Evolutionary conservation across 2,113 vertebrate species (phyloP).

Genomic region (Ammodytes dubius): DNA sequence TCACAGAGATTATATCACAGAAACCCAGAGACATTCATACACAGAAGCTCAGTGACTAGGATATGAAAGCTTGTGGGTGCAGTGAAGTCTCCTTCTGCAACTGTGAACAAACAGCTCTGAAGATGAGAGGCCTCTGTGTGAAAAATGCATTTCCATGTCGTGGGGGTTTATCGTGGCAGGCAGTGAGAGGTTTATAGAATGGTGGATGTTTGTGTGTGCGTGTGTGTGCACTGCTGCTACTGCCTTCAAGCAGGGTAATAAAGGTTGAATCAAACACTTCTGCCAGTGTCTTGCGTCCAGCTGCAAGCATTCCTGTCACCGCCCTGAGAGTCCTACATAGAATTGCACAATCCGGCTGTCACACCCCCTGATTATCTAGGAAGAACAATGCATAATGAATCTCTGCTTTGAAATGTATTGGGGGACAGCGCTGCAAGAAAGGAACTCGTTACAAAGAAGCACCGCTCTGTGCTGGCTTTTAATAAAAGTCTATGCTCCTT

Average conservation of each 20-base stretch:
- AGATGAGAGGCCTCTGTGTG: conserved; percentile 73
- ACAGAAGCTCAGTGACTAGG: conserved; percentile 37
- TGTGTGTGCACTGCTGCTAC: conserved; percentile 34
- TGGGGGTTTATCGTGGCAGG: conserved; percentile 70
- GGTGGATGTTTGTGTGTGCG: conserved; percentile 40
- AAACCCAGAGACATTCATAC: conserved; percentile 56
- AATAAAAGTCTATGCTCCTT: conserved; percentile 12
- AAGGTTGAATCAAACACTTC: conserved; percentile 80
- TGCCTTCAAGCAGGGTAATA: conserved; percentile 53
- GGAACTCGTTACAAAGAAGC: conserved; percentile 33
- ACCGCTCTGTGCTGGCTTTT: conserved; percentile 11
- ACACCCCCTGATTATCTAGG: conserved; percentile 69
- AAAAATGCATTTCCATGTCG: conserved; percentile 78
- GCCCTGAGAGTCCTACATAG: conserved; percentile 82
- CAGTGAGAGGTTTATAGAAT: conserved; percentile 57
- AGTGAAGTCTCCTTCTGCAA: conserved; percentile 67
- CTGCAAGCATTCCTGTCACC: conserved; percentile 79
- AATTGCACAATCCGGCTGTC: conserved; percentile 84
- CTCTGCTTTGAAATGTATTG: conserved; percentile 46
- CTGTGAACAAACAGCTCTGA: conserved; percentile 63
- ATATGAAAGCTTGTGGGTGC: conserved; percentile 72
- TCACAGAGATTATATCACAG: conserved; percentile 61
- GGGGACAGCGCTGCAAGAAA: conserved; percentile 36
- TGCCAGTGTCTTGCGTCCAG: conserved; percentile 77
- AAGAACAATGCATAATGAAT: conserved; percentile 72